phyloP scores from a whole-genome alignment of 2,113 vertebrate species.

The Microtus montanus region DNA sequence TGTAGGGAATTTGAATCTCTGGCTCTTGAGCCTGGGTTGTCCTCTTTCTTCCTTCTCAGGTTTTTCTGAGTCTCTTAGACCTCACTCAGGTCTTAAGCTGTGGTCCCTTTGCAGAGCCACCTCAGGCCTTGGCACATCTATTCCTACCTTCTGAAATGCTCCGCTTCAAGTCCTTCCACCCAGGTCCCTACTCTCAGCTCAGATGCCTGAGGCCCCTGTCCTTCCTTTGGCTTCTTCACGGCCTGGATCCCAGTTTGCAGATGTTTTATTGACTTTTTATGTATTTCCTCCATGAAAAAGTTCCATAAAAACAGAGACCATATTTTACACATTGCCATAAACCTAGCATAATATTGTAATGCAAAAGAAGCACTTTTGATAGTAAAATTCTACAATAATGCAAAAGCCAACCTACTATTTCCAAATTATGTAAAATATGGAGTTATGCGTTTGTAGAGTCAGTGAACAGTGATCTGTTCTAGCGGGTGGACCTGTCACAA shows the following conservation, averaged over 20 bases:
- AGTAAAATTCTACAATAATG: background rate
- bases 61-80: background rate
- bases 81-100: background rate
- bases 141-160: background rate
- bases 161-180: background rate
- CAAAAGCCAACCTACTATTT: background rate
- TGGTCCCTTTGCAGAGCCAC: background rate
- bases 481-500: background rate
- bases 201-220: background rate
- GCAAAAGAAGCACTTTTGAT: background rate
- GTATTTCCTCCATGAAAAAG: conserved; percentile 49
- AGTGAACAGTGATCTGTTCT: background rate
- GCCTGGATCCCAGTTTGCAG: conserved; percentile 1
- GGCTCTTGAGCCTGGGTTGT: background rate
- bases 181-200: background rate
- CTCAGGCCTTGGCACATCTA: background rate
- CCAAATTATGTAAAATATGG: background rate
- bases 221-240: conserved; percentile 11
- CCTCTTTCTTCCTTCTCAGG: background rate
- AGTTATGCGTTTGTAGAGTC: background rate
- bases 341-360: background rate
- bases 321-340: background rate
- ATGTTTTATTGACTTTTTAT: conserved; percentile 31
- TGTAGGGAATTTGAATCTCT: background rate
- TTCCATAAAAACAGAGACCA: conserved; percentile 16